phyloP scores from a whole-genome alignment of 2,888 invertebrate species.

The Drosophila formosana region DNA sequence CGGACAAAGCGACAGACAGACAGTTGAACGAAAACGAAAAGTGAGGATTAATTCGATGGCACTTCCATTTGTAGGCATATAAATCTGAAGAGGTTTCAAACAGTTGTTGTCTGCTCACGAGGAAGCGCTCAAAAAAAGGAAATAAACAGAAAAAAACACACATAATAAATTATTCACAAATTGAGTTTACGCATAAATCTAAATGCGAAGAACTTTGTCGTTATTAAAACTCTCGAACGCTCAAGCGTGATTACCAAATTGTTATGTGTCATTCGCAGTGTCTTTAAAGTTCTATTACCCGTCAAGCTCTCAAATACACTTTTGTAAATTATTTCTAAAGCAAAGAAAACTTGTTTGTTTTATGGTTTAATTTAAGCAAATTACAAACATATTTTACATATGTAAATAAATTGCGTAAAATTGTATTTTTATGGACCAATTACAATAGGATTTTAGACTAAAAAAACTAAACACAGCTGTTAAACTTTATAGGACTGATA shows the following conservation, averaged over 20 bases:
- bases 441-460: neutral
- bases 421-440: neutral
- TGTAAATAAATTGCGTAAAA: neutral
- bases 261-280: neutral
- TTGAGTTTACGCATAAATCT: constrained; percentile 44
- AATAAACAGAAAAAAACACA: constrained; percentile 36
- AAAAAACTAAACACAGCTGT: neutral
- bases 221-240: neutral
- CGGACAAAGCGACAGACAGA: constrained; percentile 6
- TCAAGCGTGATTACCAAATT: constrained; percentile 24
- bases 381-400: neutral
- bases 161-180: constrained; percentile 63
- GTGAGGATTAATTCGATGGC: constrained; percentile 77
- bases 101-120: constrained; percentile 39
- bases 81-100: constrained; percentile 56
- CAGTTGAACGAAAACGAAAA: constrained; percentile 52
- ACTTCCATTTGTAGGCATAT: constrained; percentile 76
- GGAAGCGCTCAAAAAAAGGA: constrained; percentile 36
- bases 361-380: neutral
- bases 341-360: neutral
- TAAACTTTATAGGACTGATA: neutral
- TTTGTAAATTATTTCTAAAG: neutral
- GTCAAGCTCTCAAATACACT: neutral
- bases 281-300: neutral
- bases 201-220: constrained; percentile 12